Percentiles rank a stretch among this genome's conserved stretches.
These are phyloP conservation scores for Nesometra sesokonis DNA, from an alignment of 35 echinoderm and acorn worm genomes.

Conservation along the genomic window DNA sequence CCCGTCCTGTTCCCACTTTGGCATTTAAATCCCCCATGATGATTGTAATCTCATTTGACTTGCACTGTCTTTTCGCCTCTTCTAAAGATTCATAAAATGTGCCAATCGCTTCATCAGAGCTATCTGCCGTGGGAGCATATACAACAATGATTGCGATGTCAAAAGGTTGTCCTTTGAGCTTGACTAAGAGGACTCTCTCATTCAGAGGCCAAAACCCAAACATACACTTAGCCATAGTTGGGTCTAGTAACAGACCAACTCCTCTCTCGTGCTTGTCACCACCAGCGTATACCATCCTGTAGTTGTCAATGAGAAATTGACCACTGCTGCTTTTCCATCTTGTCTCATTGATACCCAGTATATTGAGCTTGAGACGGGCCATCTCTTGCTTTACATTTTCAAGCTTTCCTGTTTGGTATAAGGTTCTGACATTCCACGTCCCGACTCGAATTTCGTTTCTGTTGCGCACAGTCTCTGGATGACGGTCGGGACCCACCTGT, in stretches of 20 bases:
- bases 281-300: not conserved
- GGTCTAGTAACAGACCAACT: not conserved
- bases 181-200: not conserved
- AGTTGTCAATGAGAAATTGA: not conserved
- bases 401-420: slow-evolving; percentile 3
- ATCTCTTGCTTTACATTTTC: slow-evolving; percentile 20
- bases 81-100: not conserved
- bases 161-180: not conserved
- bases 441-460: not conserved
- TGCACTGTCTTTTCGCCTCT: not conserved
- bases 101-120: not conserved
- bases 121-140: not conserved
- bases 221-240: not conserved
- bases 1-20: slow-evolving; percentile 3
- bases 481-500: slow-evolving; percentile 18
- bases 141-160: not conserved
- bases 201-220: not conserved
- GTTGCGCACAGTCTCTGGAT: slow-evolving; percentile 10
- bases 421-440: slow-evolving; percentile 13
- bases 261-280: not conserved
- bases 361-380: slow-evolving; percentile 1
- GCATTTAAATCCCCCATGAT: slow-evolving; percentile 26
- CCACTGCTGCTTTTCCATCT: not conserved
- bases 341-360: not conserved
- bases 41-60: slow-evolving; percentile 13